Evolutionary conservation across 2,113 vertebrate genomes (phyloP).

Genomic region (Thomomys bottae): DNA sequence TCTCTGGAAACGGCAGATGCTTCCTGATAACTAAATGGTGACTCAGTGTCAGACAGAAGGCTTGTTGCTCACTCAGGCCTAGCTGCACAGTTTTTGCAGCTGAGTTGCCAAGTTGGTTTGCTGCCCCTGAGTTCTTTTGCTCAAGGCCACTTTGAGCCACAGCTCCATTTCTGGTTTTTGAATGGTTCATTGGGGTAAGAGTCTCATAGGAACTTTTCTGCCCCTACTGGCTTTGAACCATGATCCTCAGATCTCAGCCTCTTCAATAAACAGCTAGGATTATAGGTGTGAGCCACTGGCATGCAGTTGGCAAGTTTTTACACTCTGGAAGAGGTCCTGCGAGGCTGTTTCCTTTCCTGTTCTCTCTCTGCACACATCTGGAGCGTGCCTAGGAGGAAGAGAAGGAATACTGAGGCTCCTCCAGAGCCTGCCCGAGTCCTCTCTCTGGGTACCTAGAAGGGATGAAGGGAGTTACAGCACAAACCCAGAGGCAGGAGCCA

Average conservation of each 20-base stretch:
- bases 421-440: background rate
- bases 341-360: background rate
- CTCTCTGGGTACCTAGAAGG: background rate
- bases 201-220: too few relatives aligned
- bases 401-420: background rate
- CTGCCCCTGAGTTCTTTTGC: too few relatives aligned
- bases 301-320: background rate
- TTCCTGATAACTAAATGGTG: background rate
- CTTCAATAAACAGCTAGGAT: too few relatives aligned
- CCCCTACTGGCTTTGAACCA: too few relatives aligned
- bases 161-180: too few relatives aligned
- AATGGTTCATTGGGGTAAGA: too few relatives aligned
- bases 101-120: background rate
- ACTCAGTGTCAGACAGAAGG: background rate
- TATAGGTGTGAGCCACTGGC: too few relatives aligned
- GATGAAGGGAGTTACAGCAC: background rate
- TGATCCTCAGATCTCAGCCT: too few relatives aligned
- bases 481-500: too few relatives aligned
- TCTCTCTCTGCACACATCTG: background rate
- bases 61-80: too few relatives aligned
- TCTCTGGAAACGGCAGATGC: too few relatives aligned
- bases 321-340: background rate
- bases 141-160: too few relatives aligned
- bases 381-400: background rate
- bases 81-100: background rate